Evolutionary conservation across 53 echinoderm and acorn worm genomes (phyloP), one percentile per base, ranked within the genome.

Genomic region (Crossaster papposus): DNA sequence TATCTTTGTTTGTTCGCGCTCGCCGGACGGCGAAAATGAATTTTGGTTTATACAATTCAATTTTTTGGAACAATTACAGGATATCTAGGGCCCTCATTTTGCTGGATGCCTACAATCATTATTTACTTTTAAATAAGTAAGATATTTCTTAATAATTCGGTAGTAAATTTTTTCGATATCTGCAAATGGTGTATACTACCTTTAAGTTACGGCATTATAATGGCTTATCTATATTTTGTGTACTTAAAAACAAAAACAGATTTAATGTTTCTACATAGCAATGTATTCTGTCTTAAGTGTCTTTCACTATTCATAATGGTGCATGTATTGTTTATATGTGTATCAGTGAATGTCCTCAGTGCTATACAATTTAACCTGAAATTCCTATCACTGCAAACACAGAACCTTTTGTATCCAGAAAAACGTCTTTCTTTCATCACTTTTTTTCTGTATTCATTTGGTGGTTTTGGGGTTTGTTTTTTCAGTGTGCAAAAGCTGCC

Each of bases 261-360:
- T 23, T 15, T 24, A 55, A 55, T 10, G 32, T 58, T 81, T 81
- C 5, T 81, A 81, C 55, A 30, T 82, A 36, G 44, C 65, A 82
- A 37, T 82, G 82, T 65, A 82, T 82, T 82, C 38, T 37, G 82
- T 82, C n/a, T n/a, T n/a, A n/a, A n/a, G n/a, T n/a, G n/a, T n/a
- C 82, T 82, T 82, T 82, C 82, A 82, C 30, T 68, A 55, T 81
- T 33, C 20, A 78, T 24, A 44, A 68, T 82, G 82, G 65, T 51
- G 79, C 24, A 53, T 30, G 24, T 79, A 7, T 29, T n/a, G 6
- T n/a, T 26, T 51, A 36, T 51, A 36, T 79, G 28, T 54, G 52
- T 26, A 79, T 53, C 13, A 79, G n/a, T 79, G 30, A 20, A 20
- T 15, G 17, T 58, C 14, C 2, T 11, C 44, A 1, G 12, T 58